Percentiles rank a stretch among this genome's conserved stretches.
These are phyloP conservation scores for Alcis repandata DNA, from an alignment of 2,888 invertebrate genomes.

Conservation along the genomic window DNA sequence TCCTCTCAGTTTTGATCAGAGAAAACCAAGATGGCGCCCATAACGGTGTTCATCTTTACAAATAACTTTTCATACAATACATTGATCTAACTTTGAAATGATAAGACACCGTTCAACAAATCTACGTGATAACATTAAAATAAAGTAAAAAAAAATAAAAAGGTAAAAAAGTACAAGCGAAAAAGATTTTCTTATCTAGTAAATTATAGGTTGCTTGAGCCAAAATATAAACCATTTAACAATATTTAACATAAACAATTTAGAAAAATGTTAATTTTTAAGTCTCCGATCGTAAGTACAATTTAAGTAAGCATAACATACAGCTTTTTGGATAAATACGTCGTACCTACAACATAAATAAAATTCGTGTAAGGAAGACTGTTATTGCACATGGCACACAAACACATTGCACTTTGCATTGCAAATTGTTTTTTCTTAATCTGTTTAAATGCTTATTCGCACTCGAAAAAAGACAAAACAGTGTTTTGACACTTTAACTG, in stretches of 20 bases:
- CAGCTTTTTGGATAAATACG: background rate
- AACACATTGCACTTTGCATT: too few species aligned
- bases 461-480: too few species aligned
- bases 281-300: constrained; percentile 33
- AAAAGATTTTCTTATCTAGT: too few species aligned
- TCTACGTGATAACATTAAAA: background rate
- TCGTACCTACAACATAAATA: background rate
- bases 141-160: too few species aligned
- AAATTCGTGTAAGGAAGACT: background rate
- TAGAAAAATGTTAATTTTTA: background rate
- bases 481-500: too few species aligned
- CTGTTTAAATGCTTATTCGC: too few species aligned
- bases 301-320: constrained; percentile 27
- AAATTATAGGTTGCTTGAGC: too few species aligned
- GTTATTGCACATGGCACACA: background rate
- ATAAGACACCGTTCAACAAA: background rate
- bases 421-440: too few species aligned
- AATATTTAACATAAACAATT: background rate
- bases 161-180: too few species aligned
- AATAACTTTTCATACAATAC: background rate
- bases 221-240: too few species aligned
- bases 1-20: too few species aligned
- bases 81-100: background rate
- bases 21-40: too few species aligned
- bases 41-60: background rate